Evolutionary conservation across 2,888 invertebrate genomes (phyloP), one percentile per base, ranked within the genome.

Genomic region (Gasteruption jaculator): DNA sequence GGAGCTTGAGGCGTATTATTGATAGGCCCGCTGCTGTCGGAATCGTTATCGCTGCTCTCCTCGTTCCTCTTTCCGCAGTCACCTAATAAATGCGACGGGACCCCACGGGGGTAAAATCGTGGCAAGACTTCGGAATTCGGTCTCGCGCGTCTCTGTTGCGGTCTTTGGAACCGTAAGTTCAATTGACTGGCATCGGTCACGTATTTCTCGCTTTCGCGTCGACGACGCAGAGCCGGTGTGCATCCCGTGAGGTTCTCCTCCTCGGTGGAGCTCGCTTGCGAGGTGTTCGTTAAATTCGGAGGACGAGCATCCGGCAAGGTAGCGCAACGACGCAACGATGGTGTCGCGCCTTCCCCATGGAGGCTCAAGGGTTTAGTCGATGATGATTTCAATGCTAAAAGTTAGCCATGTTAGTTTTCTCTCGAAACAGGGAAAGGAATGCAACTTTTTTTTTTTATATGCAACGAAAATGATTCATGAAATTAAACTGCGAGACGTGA

Each of bases 101-200:
- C 64, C 32, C 70, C 70, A 20, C 70, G 58, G 8, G 65, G 60
- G 43, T 58, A 60, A 43, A 56, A 60, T 48, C 56, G 56, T 21
- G 61, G 56, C 32, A 63, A 44, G 14, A 65, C 52, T 40, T 67
- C 67, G n/a, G 68, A 65, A 38, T 55, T 61, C 12, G 65, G 60
- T 39, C 63, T 56, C 18, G 58, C 45, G 36, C 63, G 56, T 39
- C 60, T 57, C 37, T 48, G 52, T 41, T 61, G 64, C 14, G 83
- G 85, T 52, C 89, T 74, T 61, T 84, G 83, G 74, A 89, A 89
- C 46, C 86, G 77, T 58, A 90, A 76, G 72, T 87, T 86, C 58
- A 90, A 73, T 65, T 91, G 88, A 46, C 86, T 82, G 47, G 86
- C 85, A 74, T 91, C 91, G 19, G 84, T 83, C 18, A 90, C 86